Percentiles rank a stretch among this genome's conserved stretches.
These are phyloP conservation scores for fruit fly (Drosophila melanogaster) DNA, from an alignment of 1,140 invertebrate species.

Conservation along the genomic window Release_6_plus_ISO1_MT NT_033779.5:11116501-11117000, in stretches of 20 bases:
- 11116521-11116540: constrained; percentile 99
- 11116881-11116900: background rate
- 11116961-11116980: constrained; percentile 98
- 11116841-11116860: constrained; percentile 88
- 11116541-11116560: constrained; percentile 98
- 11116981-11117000: constrained; percentile 99
- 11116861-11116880: background rate
- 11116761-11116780: constrained; percentile 97
- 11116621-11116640: constrained; percentile 86
- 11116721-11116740: constrained; percentile 94
- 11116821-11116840: constrained; percentile 96
- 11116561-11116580: constrained; percentile 98
- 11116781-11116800: constrained; percentile 98
- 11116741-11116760: constrained; percentile 97
- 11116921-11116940: constrained; percentile 99
- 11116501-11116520: constrained; percentile 97
- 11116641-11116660: constrained; percentile 73
- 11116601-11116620: constrained; percentile 86
- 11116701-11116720: constrained; percentile 88
- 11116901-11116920: constrained; percentile 94
- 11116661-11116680: background rate
- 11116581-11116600: constrained; percentile 95
- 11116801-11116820: constrained; percentile 99
- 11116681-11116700: constrained; percentile 74
- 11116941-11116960: constrained; percentile 97